A percentile compares a stretch with the other conserved stretches of the same genome.
These are phyloP conservation scores for Ophraella communa DNA, from an alignment of 2,888 invertebrate genomes.

Conservation along the genomic window DNA sequence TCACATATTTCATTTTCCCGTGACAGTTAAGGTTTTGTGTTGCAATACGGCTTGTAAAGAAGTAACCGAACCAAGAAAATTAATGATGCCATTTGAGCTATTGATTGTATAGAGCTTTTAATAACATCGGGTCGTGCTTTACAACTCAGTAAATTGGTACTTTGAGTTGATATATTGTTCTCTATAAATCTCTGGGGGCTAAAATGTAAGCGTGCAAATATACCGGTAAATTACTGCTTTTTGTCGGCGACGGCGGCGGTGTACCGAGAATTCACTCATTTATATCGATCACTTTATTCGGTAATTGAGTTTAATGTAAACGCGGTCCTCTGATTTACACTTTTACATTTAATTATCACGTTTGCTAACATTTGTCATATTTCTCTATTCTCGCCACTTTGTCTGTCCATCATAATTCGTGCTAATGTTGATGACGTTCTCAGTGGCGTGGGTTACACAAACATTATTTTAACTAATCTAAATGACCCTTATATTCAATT, in stretches of 20 bases:
- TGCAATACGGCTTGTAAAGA: constrained; percentile 45
- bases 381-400: not conserved
- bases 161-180: constrained; percentile 51
- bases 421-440: too few species aligned
- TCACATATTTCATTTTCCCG: constrained; percentile 45
- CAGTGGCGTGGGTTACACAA: too few species aligned
- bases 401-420: too few species aligned
- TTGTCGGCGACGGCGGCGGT: too few species aligned
- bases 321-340: constrained; percentile 35
- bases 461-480: too few species aligned
- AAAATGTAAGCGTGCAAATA: constrained; percentile 51
- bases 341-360: constrained; percentile 30
- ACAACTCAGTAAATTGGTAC: constrained; percentile 53
- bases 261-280: constrained; percentile 49
- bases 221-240: constrained; percentile 50
- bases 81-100: constrained; percentile 52
- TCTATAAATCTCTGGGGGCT: constrained; percentile 49
- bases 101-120: constrained; percentile 52
- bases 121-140: constrained; percentile 52
- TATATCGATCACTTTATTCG: constrained; percentile 50
- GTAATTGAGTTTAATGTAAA: constrained; percentile 47
- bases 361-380: constrained; percentile 31
- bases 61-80: constrained; percentile 49
- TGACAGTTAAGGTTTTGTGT: constrained; percentile 45
- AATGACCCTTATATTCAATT: too few species aligned